phyloP scores from a whole-genome alignment of 2,888 invertebrate genomes.

The Cryptocephalus primarius region DNA sequence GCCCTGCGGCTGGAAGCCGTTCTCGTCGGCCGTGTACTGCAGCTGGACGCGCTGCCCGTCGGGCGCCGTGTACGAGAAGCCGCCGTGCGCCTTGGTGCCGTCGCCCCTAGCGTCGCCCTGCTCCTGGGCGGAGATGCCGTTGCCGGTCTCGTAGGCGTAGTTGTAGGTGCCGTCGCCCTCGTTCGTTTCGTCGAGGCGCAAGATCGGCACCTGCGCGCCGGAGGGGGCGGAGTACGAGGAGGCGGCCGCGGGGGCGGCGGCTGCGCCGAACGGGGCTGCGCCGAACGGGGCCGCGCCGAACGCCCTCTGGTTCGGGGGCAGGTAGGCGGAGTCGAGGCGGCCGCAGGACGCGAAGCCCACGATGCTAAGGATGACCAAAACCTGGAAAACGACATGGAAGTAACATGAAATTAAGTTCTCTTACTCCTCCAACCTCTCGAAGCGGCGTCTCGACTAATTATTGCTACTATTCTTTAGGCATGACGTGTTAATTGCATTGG shows the following conservation, averaged over 20 bases:
- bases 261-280: constrained; percentile 1
- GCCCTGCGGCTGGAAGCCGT: constrained; percentile 43
- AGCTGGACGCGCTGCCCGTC: constrained; percentile 23
- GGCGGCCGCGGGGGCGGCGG: constrained; percentile 1
- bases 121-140: constrained; percentile 40
- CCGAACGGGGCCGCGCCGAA: constrained; percentile 17
- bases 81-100: constrained; percentile 19
- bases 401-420: too few relatives aligned
- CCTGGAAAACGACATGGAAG: constrained; percentile 8
- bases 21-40: constrained; percentile 44
- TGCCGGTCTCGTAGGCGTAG: constrained; percentile 44
- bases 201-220: constrained; percentile 18
- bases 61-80: constrained; percentile 24
- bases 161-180: constrained; percentile 25
- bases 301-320: constrained; percentile 24
- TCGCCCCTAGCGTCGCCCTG: constrained; percentile 8
- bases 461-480: too few relatives aligned
- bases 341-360: constrained; percentile 17
- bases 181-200: constrained; percentile 22
- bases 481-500: too few relatives aligned
- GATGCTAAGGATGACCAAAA: constrained; percentile 15
- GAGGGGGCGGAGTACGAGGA: constrained; percentile 5
- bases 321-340: constrained; percentile 16
- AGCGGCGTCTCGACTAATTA: too few relatives aligned
- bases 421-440: too few relatives aligned